These are phyloP conservation scores for Aplysina aerophoba DNA, from an alignment of 37 sponge, comb jelly and placozoan species.

Conservation along the genomic window DNA sequence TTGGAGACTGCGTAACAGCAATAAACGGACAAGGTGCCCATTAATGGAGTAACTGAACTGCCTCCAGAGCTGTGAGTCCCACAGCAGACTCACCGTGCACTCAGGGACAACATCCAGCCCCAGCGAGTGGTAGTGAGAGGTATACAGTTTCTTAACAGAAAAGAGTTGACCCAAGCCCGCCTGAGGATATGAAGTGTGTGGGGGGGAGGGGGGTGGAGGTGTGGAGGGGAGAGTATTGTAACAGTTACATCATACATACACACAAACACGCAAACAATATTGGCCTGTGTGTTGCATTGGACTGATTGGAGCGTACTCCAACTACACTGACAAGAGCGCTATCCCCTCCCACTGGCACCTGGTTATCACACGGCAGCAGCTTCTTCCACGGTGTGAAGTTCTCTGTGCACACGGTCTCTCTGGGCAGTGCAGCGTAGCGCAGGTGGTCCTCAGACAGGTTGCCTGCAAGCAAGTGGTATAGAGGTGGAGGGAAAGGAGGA, in stretches of 20 bases:
- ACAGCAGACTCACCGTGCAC: slow-evolving; percentile 50
- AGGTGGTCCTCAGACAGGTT: slow-evolving; percentile 23
- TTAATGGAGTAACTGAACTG: neutral
- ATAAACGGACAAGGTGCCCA: neutral
- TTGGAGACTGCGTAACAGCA: neutral
- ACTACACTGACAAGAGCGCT: too few relatives aligned
- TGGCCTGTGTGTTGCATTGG: too few relatives aligned
- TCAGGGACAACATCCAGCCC: slow-evolving; percentile 69
- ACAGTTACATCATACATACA: neutral
- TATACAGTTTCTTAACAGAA: slow-evolving; percentile 66
- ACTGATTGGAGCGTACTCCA: too few relatives aligned
- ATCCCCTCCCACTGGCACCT: slow-evolving; percentile 40
- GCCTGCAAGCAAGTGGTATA: neutral
- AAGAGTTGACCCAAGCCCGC: slow-evolving; percentile 70
- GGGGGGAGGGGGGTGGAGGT: neutral
- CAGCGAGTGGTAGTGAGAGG: slow-evolving; percentile 90
- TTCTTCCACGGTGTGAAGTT: slow-evolving; percentile 98
- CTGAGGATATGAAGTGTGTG: neutral
- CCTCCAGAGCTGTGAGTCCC: neutral
- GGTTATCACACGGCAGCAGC: slow-evolving; percentile 88
- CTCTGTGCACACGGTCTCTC: slow-evolving; percentile 97
- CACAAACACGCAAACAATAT: too few relatives aligned
- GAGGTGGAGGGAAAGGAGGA: neutral
- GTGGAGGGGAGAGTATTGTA: neutral
- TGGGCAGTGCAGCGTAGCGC: slow-evolving; percentile 84